Base-by-base conservation (phyloP, 1,140 invertebrate species). In the Chionoecetes opilio region DNA sequence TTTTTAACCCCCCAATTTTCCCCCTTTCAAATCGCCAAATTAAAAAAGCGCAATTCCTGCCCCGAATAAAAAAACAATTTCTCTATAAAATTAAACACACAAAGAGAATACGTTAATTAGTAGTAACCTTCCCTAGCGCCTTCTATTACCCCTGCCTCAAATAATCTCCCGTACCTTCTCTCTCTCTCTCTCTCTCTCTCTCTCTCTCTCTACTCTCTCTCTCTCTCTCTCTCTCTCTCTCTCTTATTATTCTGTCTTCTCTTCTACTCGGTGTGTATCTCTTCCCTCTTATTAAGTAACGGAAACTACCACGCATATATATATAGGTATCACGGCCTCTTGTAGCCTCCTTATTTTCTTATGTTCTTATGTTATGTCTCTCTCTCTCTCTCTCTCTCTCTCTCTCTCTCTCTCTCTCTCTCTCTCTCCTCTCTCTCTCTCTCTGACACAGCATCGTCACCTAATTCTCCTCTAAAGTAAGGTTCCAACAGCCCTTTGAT, bases 41-140 rank as follows among this genome's bases (percentile, higher is more conserved):
- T 31, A n/a, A 53, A 90, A 34, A 14, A 17, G 41, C n/a, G n/a
- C n/a, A n/a, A n/a, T 53, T 90, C 17, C 46, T 17, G 46, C 46
- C 46, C 32, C 53, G 53, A 90, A 53, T n/a, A 31, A 90, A 90
- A 46, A 46, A 53, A 32, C 37, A 90, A 90, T 90, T 90, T 53
- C 38, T 29, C 38, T 53, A 90, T 90, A 90, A 90, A 90, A 90
- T 90, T 90, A 90, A 53, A 90, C 38, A 90, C 37, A 90, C 88
- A 90, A 90, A 90, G 88, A 90, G 88, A 90, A 90, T 90, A 90
- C 88, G 38, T 63, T 90, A 90, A 90, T 90, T 38, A 90, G 88
- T 53, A 38, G 88, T 90, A 90, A 90, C 88, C 82, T 84, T 84
- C 32, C 32, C 29, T 31, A 29, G 53, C 88, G 14, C 32, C 41